phyloP scores from a whole-genome alignment of 2,797 vertebrate genomes.

The Pteropus rufus region DNA sequence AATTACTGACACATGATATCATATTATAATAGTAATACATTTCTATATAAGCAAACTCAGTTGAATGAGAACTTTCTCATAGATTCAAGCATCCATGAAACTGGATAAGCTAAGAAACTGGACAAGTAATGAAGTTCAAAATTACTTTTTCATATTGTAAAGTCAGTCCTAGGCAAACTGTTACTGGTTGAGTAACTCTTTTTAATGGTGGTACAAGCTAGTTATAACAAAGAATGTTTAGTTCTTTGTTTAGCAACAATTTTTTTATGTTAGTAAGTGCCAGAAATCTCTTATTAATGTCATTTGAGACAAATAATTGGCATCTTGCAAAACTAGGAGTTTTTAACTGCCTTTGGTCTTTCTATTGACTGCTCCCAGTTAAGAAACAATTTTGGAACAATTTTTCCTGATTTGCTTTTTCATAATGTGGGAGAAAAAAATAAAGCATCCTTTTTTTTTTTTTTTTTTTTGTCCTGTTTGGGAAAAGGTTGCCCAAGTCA shows the following conservation, averaged over 20 bases:
- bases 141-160: not conserved
- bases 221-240: not conserved
- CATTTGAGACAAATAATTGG: not conserved
- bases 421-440: not conserved
- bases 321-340: not conserved
- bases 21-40: not conserved
- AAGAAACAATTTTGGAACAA: not conserved
- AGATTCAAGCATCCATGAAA: not conserved
- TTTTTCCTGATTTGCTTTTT: not conserved
- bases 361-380: not conserved
- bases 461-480: not conserved
- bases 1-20: not conserved
- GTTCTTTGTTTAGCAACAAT: no score
- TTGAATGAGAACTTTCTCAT: not conserved
- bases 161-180: not conserved
- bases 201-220: accelerated
- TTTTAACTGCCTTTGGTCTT: not conserved
- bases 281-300: not conserved
- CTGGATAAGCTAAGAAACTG: not conserved
- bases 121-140: not conserved
- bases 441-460: not conserved
- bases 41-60: not conserved
- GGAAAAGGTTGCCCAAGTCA: not conserved
- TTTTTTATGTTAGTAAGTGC: not conserved
- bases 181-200: not conserved